These are phyloP conservation scores for Apamea crenata DNA, from an alignment of 2,888 invertebrate genomes.

Conservation along the genomic window DNA sequence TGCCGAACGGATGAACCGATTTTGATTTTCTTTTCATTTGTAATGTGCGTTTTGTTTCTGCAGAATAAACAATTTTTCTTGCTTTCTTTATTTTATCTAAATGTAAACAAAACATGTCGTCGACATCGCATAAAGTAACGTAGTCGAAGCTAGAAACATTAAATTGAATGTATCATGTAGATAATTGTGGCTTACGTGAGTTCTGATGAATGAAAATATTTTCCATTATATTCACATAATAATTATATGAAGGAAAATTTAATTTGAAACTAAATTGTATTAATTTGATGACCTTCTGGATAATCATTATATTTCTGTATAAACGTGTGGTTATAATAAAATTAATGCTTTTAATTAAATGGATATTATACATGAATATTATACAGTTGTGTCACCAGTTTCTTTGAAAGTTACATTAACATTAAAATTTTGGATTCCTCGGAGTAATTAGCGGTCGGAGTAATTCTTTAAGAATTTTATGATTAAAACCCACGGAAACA, in stretches of 20 bases:
- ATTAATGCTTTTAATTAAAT: background rate
- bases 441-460: background rate
- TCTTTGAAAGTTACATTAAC: background rate
- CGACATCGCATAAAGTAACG: background rate
- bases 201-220: constrained; percentile 5
- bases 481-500: background rate
- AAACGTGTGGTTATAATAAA: background rate
- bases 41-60: no score
- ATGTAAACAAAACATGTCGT: constrained; percentile 11
- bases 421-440: background rate
- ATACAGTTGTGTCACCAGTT: background rate
- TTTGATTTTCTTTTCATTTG: no score
- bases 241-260: background rate
- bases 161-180: background rate
- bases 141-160: background rate
- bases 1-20: no score
- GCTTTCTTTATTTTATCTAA: background rate
- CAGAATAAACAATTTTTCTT: no score
- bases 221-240: background rate
- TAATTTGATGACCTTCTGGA: background rate
- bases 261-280: background rate
- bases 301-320: background rate
- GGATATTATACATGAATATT: background rate
- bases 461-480: background rate
- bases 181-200: background rate